Evolutionary conservation across 2,797 vertebrate species (phyloP), one percentile per base, ranked within the genome.

Genomic region (Pseudochirops cupreus): DNA sequence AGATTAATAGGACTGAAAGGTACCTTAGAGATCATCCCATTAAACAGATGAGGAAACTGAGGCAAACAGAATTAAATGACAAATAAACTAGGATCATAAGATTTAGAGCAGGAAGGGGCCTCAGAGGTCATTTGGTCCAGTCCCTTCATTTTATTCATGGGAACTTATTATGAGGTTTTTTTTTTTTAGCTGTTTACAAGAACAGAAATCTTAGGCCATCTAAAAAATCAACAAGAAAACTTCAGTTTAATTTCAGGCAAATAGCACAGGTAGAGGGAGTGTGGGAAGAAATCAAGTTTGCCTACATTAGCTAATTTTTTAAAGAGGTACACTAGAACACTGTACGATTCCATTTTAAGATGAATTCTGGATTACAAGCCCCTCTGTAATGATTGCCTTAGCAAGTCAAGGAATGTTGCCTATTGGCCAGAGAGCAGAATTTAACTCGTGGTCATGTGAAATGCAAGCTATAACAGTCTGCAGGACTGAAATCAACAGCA

Each of bases 321-420:
- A 58, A 58, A 10, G 24, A 58, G 57, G 57, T 58, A 58, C 57
- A 58, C 7, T 2, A 28, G 57, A 59, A 33, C 4, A 5, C 33
- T 33, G 33, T 12, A 14, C 91, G 16, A 56, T 96, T 96, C 95
- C 56, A 91, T 33, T 94, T 96, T 50, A 91, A 95, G 96, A 91
- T 92, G 54, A 91, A 94, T 21, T 90, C 87, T 4, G 92, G 58
- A 87, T 58, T 59, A 31, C 12, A 91, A 31, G 87, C 33, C 95
- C 97, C 92, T 82, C 52, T 95, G 59, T 94, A 93, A 94, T 55
- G 54, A 94, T 67, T 91, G 93, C 82, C 59, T 93, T 93, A 91
- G 56, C 58, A 82, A 96, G 54, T 89, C 91, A 6, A 57, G 92
- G 90, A 95, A 74, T 92, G n/a, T 58, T 90, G 62, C 56, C 58